Evolutionary conservation across 2,113 vertebrate species (phyloP).

Genomic region (Silurus meridionalis): DNA sequence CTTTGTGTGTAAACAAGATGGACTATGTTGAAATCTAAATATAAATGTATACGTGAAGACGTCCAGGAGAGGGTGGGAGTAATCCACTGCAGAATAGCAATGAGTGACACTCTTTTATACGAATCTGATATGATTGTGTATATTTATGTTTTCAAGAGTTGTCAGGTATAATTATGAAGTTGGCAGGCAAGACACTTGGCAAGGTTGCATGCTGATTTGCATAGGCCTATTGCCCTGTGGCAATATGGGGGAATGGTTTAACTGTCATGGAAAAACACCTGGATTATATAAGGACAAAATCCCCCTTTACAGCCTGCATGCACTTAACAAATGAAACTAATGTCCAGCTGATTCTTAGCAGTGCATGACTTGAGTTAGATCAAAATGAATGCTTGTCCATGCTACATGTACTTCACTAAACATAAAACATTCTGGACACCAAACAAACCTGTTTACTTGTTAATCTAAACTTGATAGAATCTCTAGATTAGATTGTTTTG

Average conservation of each 20-base stretch:
- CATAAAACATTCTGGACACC: not conserved
- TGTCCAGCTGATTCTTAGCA: not conserved
- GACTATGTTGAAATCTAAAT: not conserved
- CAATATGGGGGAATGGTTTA: slow-evolving; percentile 65
- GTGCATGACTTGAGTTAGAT: not conserved
- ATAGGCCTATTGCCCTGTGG: slow-evolving; percentile 73
- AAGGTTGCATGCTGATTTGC: slow-evolving; percentile 68
- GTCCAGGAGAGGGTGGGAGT: not conserved
- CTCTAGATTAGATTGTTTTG: not conserved
- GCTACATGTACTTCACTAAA: not conserved
- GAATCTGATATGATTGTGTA: not conserved
- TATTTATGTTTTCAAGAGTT: slow-evolving; percentile 41
- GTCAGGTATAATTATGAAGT: slow-evolving; percentile 52
- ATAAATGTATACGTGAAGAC: not conserved
- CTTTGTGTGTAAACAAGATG: not conserved
- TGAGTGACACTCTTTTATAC: not conserved
- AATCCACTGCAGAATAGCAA: not conserved
- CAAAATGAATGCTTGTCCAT: slow-evolving; percentile 11
- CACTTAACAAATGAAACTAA: not conserved
- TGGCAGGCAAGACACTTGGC: slow-evolving; percentile 66
- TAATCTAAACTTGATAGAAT: not conserved
- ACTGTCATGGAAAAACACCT: slow-evolving; percentile 81
- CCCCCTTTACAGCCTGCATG: slow-evolving; percentile 37
- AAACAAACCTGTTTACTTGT: slow-evolving; percentile 5
- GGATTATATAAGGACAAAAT: slow-evolving; percentile 72